Conservation (phyloP, 1,140 invertebrate genomes). For the Brachionus rotundiformis region DNA sequence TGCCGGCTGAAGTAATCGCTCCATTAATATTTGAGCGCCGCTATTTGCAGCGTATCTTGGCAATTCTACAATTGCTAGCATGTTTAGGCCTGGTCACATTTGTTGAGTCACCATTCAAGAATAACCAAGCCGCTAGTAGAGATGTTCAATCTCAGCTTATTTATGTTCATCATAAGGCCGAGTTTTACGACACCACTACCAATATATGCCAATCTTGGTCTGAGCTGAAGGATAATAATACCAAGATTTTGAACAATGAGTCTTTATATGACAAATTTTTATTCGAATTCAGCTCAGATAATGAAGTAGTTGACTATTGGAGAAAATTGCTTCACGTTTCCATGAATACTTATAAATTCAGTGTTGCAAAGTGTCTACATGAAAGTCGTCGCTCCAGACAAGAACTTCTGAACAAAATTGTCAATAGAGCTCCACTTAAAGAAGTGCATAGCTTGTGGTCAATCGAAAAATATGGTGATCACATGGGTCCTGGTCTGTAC, state of each 20-base stretch:
- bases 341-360: constrained; percentile 48
- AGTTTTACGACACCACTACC: constrained; percentile 3
- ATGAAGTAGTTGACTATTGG: constrained; percentile 30
- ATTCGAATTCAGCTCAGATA: constrained; percentile 13
- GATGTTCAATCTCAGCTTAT: constrained; percentile 42
- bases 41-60: constrained; percentile 29
- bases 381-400: constrained; percentile 15
- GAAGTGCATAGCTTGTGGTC: not conserved
- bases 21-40: constrained; percentile 28
- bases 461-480: constrained; percentile 7
- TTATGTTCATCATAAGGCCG: constrained; percentile 36
- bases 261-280: constrained; percentile 18
- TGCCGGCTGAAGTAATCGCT: constrained; percentile 20
- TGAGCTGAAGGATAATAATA: not conserved
- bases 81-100: constrained; percentile 31
- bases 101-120: constrained; percentile 15
- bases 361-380: constrained; percentile 20
- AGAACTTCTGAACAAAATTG: constrained; percentile 24
- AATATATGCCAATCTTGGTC: not conserved
- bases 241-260: not conserved
- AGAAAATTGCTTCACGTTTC: constrained; percentile 41
- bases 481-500: constrained; percentile 47
- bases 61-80: constrained; percentile 6
- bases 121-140: not conserved
- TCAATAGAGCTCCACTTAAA: not conserved